Base-by-base conservation (phyloP, 2,113 vertebrate species). In the Gobius niger region DNA sequence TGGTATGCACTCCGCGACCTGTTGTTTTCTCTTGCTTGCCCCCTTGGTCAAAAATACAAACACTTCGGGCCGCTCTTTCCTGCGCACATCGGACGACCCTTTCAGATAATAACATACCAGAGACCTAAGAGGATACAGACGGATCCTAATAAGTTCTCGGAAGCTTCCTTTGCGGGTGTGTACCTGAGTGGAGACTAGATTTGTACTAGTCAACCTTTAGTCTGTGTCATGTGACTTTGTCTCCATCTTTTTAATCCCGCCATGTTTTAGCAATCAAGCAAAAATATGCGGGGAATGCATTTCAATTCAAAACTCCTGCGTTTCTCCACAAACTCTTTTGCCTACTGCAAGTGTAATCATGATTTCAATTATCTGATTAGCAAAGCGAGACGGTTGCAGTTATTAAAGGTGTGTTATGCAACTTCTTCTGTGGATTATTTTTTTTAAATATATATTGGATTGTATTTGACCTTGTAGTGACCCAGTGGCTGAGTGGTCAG, bases 1-100 rank as follows among this genome's bases (percentile, higher is more conserved):
- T 73, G 79, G 73, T 79, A 85, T 87, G 79, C 67, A 68, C 41
- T 57, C 62, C 50, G 15, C 18, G 44, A 41, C 74, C 81, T 63
- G 76, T 76, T 85, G 70, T 87, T 83, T 84, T 77, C 72, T 75
- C 75, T 65, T 69, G 73, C 72, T 57, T 74, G 49, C 76, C 68
- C 73, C 68, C 63, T 83, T 69, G 78, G 73, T 60, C 57, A 87
- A 86, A 90, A 86, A 87, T 71, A 82, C 79, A 68, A 49, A 71
- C 3, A 14, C 61, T 70, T 50, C 7, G 19, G 53, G 52, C 12
- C 46, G 24, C 44, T 69, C 64, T 56, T 51, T 34, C 57, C 34
- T 67, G 14, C 68, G 44, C 61, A 70, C 68, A 47, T 65, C 72
- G n/a, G 73, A 9, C 12, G 24, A 77, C 60, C 34, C 42, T 10